phyloP scores from a whole-genome alignment of 2,888 invertebrate species.

The Hyposoter didymator region DNA sequence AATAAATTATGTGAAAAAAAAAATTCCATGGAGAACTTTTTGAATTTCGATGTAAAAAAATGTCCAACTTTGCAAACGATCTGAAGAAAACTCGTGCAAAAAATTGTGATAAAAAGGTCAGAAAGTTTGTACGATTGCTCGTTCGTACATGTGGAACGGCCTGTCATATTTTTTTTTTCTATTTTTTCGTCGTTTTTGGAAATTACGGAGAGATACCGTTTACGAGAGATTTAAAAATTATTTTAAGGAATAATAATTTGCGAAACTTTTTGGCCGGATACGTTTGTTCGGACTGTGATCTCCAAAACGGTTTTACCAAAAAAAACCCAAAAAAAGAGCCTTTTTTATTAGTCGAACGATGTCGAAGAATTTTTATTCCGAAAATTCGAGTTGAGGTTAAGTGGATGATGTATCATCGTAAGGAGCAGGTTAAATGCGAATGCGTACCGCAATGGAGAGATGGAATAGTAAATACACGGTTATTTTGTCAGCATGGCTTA shows the following conservation, averaged over 20 bases:
- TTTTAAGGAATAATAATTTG: not conserved
- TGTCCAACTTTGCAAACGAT: not conserved
- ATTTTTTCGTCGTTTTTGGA: not conserved
- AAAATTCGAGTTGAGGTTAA: too few relatives aligned
- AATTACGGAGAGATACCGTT: not conserved
- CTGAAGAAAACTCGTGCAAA: not conserved
- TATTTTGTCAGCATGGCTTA: not conserved
- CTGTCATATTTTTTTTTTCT: not conserved
- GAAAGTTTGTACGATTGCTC: not conserved
- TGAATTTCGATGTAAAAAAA: not conserved
- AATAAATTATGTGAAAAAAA: conserved; percentile 27
- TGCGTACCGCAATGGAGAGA: not conserved
- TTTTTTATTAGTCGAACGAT: too few relatives aligned
- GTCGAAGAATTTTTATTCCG: too few relatives aligned
- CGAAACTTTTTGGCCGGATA: not conserved
- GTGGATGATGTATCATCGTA: too few relatives aligned
- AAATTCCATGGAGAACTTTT: not conserved
- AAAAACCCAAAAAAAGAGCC: too few relatives aligned
- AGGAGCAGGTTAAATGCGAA: not conserved
- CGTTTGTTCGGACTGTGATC: not conserved
- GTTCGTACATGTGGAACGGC: not conserved
- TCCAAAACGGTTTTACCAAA: too few relatives aligned
- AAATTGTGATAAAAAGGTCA: not conserved
- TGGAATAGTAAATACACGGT: not conserved
- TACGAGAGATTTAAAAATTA: not conserved